These are phyloP conservation scores for Drosophila baimaii DNA, from an alignment of 1,140 invertebrate species.

Conservation along the genomic window DNA sequence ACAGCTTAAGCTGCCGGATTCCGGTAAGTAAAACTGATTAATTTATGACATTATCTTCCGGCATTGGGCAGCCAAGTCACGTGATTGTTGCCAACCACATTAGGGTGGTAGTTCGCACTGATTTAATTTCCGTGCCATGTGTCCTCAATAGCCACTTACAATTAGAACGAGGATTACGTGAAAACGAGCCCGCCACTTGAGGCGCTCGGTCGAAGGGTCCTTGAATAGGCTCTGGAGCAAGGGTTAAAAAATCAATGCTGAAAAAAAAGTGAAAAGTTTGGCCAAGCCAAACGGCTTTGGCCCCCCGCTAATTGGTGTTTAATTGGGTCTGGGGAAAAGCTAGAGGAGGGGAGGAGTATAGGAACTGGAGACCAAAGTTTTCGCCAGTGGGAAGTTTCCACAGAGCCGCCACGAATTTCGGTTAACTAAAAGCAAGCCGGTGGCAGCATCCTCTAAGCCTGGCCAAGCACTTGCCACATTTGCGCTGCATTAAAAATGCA, in stretches of 20 bases:
- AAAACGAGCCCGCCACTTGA: slow-evolving; percentile 25
- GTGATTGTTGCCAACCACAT: slow-evolving; percentile 52
- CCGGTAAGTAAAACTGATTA: slow-evolving; percentile 11
- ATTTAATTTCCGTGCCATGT: slow-evolving; percentile 47
- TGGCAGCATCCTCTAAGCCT: slow-evolving; percentile 37
- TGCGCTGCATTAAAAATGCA: slow-evolving; percentile 80
- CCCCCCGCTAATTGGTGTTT: slow-evolving; percentile 43
- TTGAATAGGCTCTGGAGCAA: slow-evolving; percentile 29
- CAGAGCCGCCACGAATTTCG: slow-evolving; percentile 34
- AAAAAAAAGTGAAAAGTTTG: slow-evolving; percentile 52
- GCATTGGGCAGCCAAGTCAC: slow-evolving; percentile 57
- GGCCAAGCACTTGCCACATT: slow-evolving; percentile 69
- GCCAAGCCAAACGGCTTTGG: slow-evolving; percentile 13
- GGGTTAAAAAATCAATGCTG: slow-evolving; percentile 21
- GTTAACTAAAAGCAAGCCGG: slow-evolving; percentile 46
- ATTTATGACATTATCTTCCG: slow-evolving; percentile 47
- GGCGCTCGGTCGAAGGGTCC: slow-evolving; percentile 7
- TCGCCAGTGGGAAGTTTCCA: slow-evolving; percentile 21
- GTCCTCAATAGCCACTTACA: slow-evolving; percentile 41
- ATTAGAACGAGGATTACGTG: slow-evolving; percentile 36
- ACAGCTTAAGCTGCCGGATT: slow-evolving; percentile 25
- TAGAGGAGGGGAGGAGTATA: not conserved
- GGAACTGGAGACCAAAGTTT: slow-evolving; percentile 25
- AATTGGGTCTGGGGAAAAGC: slow-evolving; percentile 34
- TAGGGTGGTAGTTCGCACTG: slow-evolving; percentile 25